Conservation (phyloP, 2,888 invertebrate genomes). For the Drosophila setosimentum region DNA sequence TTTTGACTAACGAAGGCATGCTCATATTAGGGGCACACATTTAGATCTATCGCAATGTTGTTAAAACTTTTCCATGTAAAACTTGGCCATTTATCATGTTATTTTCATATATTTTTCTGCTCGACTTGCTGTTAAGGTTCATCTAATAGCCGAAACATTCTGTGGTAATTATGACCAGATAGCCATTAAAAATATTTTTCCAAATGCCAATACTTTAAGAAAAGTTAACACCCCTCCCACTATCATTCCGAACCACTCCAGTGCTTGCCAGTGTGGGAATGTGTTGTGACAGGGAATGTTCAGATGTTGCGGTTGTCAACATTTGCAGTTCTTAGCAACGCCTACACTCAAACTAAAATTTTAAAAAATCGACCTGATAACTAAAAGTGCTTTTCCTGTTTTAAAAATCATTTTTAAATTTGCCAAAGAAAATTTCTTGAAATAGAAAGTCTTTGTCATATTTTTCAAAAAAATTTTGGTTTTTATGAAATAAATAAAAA, state of each 20-base stretch:
- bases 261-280: constrained; percentile 29
- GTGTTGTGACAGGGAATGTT: constrained; percentile 40
- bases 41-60: constrained; percentile 22
- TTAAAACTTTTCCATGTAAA: constrained; percentile 45
- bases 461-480: neutral
- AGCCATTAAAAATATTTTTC: constrained; percentile 30
- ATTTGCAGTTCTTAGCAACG: constrained; percentile 25
- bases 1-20: constrained; percentile 7
- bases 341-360: neutral
- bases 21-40: neutral
- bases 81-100: constrained; percentile 30
- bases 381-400: neutral
- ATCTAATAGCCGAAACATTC: constrained; percentile 30
- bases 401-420: neutral
- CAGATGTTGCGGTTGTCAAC: constrained; percentile 60
- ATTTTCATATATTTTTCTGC: constrained; percentile 12
- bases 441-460: neutral
- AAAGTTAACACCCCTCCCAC: neutral
- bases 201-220: constrained; percentile 19
- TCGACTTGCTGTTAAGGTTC: constrained; percentile 29
- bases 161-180: constrained; percentile 46
- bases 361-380: neutral
- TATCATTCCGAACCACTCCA: neutral
- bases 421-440: neutral
- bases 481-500: neutral